Evolutionary conservation across 2,797 vertebrate genomes (phyloP).

Genomic region (Neosilurus mollespiculum): DNA sequence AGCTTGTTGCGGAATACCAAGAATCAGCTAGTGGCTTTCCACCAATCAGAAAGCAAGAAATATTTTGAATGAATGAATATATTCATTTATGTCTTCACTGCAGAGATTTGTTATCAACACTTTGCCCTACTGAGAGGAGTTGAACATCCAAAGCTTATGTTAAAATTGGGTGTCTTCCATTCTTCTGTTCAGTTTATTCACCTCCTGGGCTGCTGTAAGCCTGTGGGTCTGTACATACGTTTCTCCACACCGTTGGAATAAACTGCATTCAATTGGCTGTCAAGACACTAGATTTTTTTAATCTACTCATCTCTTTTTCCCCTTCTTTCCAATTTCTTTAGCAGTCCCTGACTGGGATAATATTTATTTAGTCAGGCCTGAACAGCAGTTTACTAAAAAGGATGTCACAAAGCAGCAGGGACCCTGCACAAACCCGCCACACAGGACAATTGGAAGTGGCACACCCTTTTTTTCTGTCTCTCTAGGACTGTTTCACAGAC

Average conservation of each 20-base stretch:
- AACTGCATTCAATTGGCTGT: constrained; percentile 8
- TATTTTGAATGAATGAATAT: too few relatives aligned
- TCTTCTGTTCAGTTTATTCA: neutral
- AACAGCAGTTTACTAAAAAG: constrained; percentile 56
- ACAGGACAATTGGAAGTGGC: constrained; percentile 20
- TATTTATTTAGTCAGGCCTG: constrained; percentile 62
- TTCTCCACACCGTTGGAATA: neutral
- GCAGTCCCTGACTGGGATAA: constrained; percentile 64
- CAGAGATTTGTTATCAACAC: neutral
- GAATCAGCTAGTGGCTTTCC: too few relatives aligned
- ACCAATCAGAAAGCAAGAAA: too few relatives aligned
- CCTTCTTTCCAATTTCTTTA: constrained; percentile 61
- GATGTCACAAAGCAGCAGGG: constrained; percentile 46
- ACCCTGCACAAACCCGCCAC: constrained; percentile 35
- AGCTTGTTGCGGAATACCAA: too few relatives aligned
- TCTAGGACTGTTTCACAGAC: constrained; percentile 42
- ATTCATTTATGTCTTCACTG: neutral
- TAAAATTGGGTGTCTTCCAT: neutral
- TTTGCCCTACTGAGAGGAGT: neutral
- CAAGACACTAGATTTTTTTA: neutral
- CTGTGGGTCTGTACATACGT: neutral
- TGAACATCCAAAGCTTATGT: constrained; percentile 8
- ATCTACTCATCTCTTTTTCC: constrained; percentile 16
- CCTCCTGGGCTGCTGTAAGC: neutral
- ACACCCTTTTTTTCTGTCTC: constrained; percentile 20